phyloP scores from a whole-genome alignment of 2,888 invertebrate genomes.

The Eupithecia exiguata region DNA sequence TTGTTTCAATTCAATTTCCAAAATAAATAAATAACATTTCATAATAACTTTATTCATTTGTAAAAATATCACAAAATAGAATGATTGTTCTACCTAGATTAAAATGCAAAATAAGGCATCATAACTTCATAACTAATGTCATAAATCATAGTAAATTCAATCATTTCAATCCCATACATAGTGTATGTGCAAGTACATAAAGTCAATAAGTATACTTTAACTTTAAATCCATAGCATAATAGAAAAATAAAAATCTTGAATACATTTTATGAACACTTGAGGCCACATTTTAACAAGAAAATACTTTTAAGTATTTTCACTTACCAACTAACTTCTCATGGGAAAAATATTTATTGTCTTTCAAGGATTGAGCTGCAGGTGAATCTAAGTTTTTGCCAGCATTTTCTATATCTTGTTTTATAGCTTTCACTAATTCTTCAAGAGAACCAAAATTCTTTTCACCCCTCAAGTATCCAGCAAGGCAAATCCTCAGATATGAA shows the following conservation, averaged over 20 bases:
- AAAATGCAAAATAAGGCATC: neutral
- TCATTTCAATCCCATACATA: neutral
- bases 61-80: conserved; percentile 53
- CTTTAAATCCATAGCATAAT: neutral
- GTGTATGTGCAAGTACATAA: neutral
- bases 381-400: conserved; percentile 86
- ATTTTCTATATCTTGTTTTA: conserved; percentile 90
- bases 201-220: neutral
- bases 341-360: conserved; percentile 81
- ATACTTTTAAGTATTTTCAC: conserved; percentile 5
- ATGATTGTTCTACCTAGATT: neutral
- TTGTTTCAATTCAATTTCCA: conserved; percentile 47
- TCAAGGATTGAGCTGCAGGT: conserved; percentile 76
- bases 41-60: conserved; percentile 30
- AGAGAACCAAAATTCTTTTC: conserved; percentile 91
- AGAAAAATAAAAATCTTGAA: neutral
- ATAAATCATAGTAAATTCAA: conserved; percentile 7
- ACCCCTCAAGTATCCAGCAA: conserved; percentile 92
- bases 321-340: conserved; percentile 13
- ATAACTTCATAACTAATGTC: neutral
- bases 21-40: conserved; percentile 21
- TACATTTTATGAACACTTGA: conserved; percentile 11
- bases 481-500: conserved; percentile 88
- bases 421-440: conserved; percentile 90
- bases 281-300: conserved; percentile 2